Evolutionary conservation across 2,888 invertebrate species (phyloP), one percentile per base, ranked within the genome.

Genomic region (Copidosoma aretas): DNA sequence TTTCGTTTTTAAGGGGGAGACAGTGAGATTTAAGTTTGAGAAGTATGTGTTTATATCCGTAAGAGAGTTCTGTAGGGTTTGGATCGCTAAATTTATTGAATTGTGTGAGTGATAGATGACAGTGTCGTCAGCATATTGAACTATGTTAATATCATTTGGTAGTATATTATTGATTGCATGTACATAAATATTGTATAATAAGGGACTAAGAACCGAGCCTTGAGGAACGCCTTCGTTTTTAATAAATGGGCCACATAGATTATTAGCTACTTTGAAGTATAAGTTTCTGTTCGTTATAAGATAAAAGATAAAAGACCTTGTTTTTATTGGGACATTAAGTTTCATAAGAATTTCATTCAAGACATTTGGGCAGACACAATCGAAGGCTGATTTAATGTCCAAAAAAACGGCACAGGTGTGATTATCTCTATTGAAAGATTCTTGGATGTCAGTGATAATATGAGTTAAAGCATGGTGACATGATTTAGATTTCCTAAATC

Each of bases 61-160:
- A n/a, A n/a, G n/a, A n/a, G n/a, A n/a, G n/a, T n/a, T n/a, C n/a
- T n/a, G 8, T 25, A 56, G 32, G 1, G 25, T 21, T 4, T n/a
- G 53, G 2, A 14, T 19, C 8, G 3, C 17, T 25, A 0, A 41
- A 2, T 10, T 52, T 8, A 1, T 46, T 53, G 10, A 15, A n/a
- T n/a, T 14, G 15, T 43, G n/a, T 4, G 1, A 22, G 1, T 4
- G 15, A 1, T 10, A n/a, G 4, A 68, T 41, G 0, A 49, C 14
- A 24, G 68, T 64, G 25, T 64, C 60, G 43, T 68, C 60, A 3
- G 68, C 64, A 32, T 51, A 68, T 17, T 68, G 64, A 0, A 60
- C 5, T 1, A 59, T 12, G 32, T 22, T 17, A 1, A 22, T 21
- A 1, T 1, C 1, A 1, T 32, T 32, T 8, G 32, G 32, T 5